These are phyloP conservation scores for Neodon shergylaensis DNA, from an alignment of 2,113 vertebrate species.

Conservation along the genomic window DNA sequence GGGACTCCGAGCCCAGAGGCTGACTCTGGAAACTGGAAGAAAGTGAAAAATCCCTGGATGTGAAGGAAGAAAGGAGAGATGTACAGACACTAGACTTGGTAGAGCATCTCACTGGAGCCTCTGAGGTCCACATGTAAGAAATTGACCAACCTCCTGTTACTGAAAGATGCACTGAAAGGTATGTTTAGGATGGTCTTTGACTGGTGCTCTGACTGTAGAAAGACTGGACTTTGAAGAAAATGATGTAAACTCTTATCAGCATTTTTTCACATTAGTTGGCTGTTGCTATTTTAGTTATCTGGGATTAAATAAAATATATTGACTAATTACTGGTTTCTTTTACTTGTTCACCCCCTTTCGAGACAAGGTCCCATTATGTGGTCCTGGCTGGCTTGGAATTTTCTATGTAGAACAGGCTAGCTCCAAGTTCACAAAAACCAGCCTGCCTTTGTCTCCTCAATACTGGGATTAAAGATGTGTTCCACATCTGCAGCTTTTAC, in stretches of 20 bases:
- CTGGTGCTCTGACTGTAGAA: neutral
- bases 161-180: neutral
- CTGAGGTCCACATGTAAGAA: rapidly evolving
- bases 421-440: no score
- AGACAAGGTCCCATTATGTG: no score
- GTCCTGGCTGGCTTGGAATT: no score
- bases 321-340: no score
- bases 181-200: neutral
- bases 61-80: neutral
- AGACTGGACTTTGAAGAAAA: neutral
- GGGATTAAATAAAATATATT: neutral
- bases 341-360: no score
- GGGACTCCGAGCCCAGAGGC: neutral
- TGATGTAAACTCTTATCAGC: no score
- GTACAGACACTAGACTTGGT: neutral
- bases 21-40: neutral
- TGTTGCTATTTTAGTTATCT: neutral
- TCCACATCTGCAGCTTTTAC: neutral
- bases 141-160: rapidly evolving
- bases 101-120: rapidly evolving
- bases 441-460: no score
- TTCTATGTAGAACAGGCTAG: no score
- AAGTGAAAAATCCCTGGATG: neutral
- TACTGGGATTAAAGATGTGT: no score
- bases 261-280: neutral